Evolutionary conservation across 2,797 vertebrate species (phyloP).

Genomic region (Myiothlypis chrysogaster): DNA sequence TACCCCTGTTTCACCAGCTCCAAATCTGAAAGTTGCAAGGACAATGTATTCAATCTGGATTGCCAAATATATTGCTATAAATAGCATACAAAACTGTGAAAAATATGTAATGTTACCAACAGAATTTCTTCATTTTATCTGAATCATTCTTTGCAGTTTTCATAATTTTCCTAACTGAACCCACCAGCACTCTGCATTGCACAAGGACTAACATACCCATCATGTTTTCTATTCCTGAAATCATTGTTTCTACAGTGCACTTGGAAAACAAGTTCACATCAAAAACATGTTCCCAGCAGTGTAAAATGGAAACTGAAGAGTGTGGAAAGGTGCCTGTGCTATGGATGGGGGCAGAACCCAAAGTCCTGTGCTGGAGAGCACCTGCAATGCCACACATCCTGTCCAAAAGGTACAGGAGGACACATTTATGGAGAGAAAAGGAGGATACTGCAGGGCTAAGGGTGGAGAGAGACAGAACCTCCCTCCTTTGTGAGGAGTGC

Average conservation of each 20-base stretch:
- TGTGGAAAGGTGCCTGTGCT: neutral
- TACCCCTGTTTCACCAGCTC: neutral
- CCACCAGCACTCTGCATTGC: neutral
- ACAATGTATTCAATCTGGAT: neutral
- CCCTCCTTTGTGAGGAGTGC: fast-evolving
- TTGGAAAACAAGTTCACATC: neutral
- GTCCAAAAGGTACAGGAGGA: neutral
- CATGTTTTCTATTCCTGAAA: neutral
- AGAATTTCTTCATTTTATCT: neutral
- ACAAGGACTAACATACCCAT: neutral
- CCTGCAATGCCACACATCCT: neutral
- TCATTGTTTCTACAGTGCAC: neutral
- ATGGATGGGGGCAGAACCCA: neutral
- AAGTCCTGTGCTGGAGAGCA: neutral
- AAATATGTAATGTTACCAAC: neutral
- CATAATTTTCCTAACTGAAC: neutral
- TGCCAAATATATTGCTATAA: conserved; percentile 11
- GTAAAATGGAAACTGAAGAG: neutral
- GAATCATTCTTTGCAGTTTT: neutral
- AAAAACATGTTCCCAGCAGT: fast-evolving
- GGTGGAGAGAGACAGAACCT: neutral
- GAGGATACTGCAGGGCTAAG: neutral
- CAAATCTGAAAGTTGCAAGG: neutral
- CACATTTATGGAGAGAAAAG: neutral
- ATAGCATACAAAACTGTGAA: neutral